phyloP scores from a whole-genome alignment of 2,888 invertebrate genomes.

The Schizaphis graminum region DNA sequence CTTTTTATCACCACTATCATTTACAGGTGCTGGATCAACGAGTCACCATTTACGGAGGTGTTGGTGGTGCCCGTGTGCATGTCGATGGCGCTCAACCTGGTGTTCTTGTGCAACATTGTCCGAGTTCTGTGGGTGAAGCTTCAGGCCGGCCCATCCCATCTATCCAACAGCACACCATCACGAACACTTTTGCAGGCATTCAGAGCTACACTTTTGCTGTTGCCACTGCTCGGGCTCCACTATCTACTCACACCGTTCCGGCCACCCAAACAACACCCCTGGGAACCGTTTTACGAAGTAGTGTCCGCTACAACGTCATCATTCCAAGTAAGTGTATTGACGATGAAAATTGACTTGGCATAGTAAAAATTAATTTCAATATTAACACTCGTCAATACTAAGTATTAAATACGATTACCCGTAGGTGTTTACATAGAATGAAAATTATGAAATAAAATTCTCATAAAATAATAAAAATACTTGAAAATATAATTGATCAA shows the following conservation, averaged over 20 bases:
- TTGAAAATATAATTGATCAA: too few species aligned
- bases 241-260: slow-evolving; percentile 90
- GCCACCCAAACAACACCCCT: slow-evolving; percentile 78
- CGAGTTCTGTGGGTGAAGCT: slow-evolving; percentile 87
- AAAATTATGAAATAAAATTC: too few species aligned
- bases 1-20: background rate
- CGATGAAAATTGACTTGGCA: background rate
- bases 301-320: slow-evolving; percentile 89
- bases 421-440: too few species aligned
- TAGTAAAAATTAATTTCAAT: background rate
- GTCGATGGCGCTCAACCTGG: slow-evolving; percentile 85
- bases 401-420: too few species aligned
- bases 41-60: slow-evolving; percentile 78
- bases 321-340: slow-evolving; percentile 78
- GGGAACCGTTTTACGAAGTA: slow-evolving; percentile 86
- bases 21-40: slow-evolving; percentile 83
- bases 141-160: slow-evolving; percentile 74
- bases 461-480: too few species aligned
- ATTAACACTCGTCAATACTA: too few species aligned
- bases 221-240: slow-evolving; percentile 91
- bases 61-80: slow-evolving; percentile 83
- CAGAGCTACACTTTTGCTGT: slow-evolving; percentile 88
- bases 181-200: slow-evolving; percentile 79
- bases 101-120: slow-evolving; percentile 91
- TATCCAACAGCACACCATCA: slow-evolving; percentile 75